These are phyloP conservation scores for Lepeophtheirus nordmannii DNA, from an alignment of 2,888 invertebrate species.

Conservation along the genomic window DNA sequence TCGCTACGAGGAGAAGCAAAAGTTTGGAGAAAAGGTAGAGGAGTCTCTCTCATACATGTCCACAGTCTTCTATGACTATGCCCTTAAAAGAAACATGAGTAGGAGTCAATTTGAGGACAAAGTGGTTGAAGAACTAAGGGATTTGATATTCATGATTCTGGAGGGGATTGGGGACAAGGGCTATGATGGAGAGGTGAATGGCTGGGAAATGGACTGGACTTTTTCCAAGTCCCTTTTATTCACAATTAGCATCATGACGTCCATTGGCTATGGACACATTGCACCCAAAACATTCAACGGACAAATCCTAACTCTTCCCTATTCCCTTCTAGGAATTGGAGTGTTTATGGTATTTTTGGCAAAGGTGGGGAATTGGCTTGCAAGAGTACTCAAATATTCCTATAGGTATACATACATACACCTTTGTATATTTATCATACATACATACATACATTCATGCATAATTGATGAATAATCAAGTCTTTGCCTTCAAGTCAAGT, in stretches of 20 bases:
- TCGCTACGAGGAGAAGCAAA: constrained; percentile 26
- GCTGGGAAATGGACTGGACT: constrained; percentile 30
- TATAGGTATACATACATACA: constrained; percentile 18
- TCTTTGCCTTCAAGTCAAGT: constrained; percentile 27
- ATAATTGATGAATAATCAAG: constrained; percentile 29
- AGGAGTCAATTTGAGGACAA: constrained; percentile 19
- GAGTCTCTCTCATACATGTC: constrained; percentile 29
- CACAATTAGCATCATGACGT: constrained; percentile 31
- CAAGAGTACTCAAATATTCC: constrained; percentile 22
- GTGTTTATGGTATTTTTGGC: constrained; percentile 27
- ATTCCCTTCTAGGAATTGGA: constrained; percentile 27
- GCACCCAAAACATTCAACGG: background rate
- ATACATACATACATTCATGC: constrained; percentile 17
- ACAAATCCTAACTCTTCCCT: constrained; percentile 27
- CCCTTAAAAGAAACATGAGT: constrained; percentile 27
- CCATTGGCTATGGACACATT: constrained; percentile 29
- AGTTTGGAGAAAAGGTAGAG: constrained; percentile 28
- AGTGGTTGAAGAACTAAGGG: constrained; percentile 27
- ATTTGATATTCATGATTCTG: constrained; percentile 28
- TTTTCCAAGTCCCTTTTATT: constrained; percentile 31
- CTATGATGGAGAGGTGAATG: constrained; percentile 29
- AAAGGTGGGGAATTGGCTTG: constrained; percentile 26
- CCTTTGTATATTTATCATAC: too few species aligned
- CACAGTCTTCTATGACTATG: constrained; percentile 29
- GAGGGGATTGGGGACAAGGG: constrained; percentile 25